Percentiles rank a stretch among this genome's conserved stretches.
phyloP scores from a whole-genome alignment of 1,140 invertebrate species.

The Phortica variegata region DNA sequence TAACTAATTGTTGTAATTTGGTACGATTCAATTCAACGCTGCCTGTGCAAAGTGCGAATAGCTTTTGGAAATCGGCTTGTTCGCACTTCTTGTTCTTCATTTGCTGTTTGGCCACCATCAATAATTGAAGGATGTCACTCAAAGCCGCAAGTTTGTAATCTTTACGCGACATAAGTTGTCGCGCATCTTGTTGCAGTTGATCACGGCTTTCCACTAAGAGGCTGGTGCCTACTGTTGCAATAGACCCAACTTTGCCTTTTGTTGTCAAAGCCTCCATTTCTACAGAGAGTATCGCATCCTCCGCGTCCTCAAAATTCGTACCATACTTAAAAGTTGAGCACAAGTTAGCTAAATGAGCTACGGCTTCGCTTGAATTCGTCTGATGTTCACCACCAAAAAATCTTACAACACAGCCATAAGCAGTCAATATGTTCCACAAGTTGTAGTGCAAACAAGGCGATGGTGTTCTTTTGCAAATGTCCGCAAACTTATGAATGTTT shows the following conservation, averaged over 20 bases:
- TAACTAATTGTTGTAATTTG: slow-evolving; percentile 62
- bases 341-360: slow-evolving; percentile 61
- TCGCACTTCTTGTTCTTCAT: slow-evolving; percentile 36
- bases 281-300: slow-evolving; percentile 66
- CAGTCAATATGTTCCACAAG: slow-evolving; percentile 68
- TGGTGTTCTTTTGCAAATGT: slow-evolving; percentile 63
- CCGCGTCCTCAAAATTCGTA: slow-evolving; percentile 63
- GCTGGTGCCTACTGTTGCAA: slow-evolving; percentile 7
- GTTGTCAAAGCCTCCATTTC: slow-evolving; percentile 53
- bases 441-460: slow-evolving; percentile 68
- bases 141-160: slow-evolving; percentile 58
- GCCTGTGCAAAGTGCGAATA: slow-evolving; percentile 52
- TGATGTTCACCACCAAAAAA: slow-evolving; percentile 72
- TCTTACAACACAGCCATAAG: slow-evolving; percentile 66
- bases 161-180: slow-evolving; percentile 31
- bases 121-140: slow-evolving; percentile 63
- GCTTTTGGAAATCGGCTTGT: slow-evolving; percentile 59
- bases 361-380: slow-evolving; percentile 63
- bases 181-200: slow-evolving; percentile 35
- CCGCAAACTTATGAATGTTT: slow-evolving; percentile 59
- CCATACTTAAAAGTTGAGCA: slow-evolving; percentile 65
- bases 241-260: slow-evolving; percentile 33
- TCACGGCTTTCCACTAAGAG: slow-evolving; percentile 32
- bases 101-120: slow-evolving; percentile 57
- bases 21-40: slow-evolving; percentile 59